Base-by-base conservation (phyloP, 2,888 invertebrate species). In the Plutella xylostella region DNA sequence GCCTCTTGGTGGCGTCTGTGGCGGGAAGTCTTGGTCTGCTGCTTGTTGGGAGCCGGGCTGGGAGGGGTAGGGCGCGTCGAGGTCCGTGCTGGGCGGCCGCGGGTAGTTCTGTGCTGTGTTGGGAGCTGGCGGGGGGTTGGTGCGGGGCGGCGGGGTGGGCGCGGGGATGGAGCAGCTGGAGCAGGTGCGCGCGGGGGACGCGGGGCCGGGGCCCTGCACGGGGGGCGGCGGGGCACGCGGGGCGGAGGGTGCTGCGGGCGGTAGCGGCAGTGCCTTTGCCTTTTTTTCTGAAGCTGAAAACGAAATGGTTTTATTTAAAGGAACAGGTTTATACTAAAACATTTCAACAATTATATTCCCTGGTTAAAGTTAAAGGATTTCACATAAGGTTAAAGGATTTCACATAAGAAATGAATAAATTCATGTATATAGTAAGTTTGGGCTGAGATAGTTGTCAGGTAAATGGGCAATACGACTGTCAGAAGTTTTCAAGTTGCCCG, bases 101-200 rank as follows among this genome's bases (percentile, higher is more conserved):
- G 54, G 50, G 43, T 52, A 51, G 21, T 51, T 53, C 42, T 43
- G 49, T 19, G 38, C 35, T 20, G 41, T 45, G 9, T 45, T 40
- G 48, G 35, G 31, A 3, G 9, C 11, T 25, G 15, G 21, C 11
- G 22, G 52, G 42, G 49, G 47, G 43, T 71, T 72, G 43, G 71
- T 63, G 48, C 55, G 54, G 2, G 86, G 84, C 3, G 85, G 80
- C 1, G 88, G 86, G 48, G 55, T 55, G 2, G 86, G 84, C 3
- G 85, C 80, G 1, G 88, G 86, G 39, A 88, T 71, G 49, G 87
- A 86, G 58, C 89, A 89, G 49, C 84, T 78, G 18, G 87, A 87
- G 54, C 89, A 89, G 1, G 88, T 83, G 45, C 72, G 84, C 5
- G 60, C 65, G 15, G 80, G 77, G 73, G 51, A 56, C 65, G 62